Base-by-base conservation (phyloP, 2,113 vertebrate species). In the Origma solitaria region DNA sequence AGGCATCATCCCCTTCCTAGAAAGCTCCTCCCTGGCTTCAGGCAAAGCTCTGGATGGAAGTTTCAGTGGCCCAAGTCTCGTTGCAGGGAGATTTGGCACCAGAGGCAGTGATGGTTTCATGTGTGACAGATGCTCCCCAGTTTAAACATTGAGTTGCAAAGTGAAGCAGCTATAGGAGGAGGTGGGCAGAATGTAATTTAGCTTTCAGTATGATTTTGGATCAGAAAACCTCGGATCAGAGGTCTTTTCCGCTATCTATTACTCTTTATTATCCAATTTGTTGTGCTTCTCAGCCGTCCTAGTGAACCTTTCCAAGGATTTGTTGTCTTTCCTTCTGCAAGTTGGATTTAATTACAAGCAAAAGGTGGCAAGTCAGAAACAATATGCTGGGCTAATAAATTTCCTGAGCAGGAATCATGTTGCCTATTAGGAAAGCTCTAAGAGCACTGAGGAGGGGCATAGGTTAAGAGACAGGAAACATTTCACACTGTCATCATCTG, bases 91-190 rank as follows among this genome's bases (percentile, higher is more conserved):
- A 1, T 40, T 24, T 79, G 61, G 13, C 1, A 6, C 6, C 0
- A 1, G 38, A 49, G 22, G 3, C 5, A 1, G 2, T 15, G 38
- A 6, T 24, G 30, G 33, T 7, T 86, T 58, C 71, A 35, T 0
- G 0, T 16, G 15, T 51, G 62, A 80, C 33, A 50, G 38, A 4
- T 37, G 21, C 3, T 38, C 4, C 2, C 7, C 35, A 40, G 15
- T 3, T 51, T 60, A 80, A 66, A 13, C 27, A 12, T 4, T 31
- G 33, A 70, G 25, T 13, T 62, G 7, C 35, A 30, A n/a, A 51
- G 27, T 30, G 40, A 35, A 68, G 37, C 27, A 91, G 21, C 14
- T 53, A 13, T 1, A 38, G 40, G 18, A 72, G 7, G 24, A 86
- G 10, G 1, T 40, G 45, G 5, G 13, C 13, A 76, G 30, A 8